These are phyloP conservation scores for Tinamus guttatus DNA, from an alignment of 2,113 vertebrate species.

Conservation along the genomic window DNA sequence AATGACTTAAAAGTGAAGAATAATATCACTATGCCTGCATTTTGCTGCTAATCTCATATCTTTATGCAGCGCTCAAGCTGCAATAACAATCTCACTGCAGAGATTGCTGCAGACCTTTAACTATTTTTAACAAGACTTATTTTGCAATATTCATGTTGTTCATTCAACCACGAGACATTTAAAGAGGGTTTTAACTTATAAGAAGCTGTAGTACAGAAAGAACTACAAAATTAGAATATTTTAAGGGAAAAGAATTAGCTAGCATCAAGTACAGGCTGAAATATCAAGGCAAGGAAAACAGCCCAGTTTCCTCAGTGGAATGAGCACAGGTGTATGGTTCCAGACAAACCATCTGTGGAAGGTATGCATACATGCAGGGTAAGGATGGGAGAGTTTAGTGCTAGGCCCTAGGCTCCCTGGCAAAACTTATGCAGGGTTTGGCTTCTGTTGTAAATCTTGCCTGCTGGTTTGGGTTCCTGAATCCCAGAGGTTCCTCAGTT, in stretches of 20 bases:
- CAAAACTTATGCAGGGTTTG: background rate
- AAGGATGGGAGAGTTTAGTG: background rate
- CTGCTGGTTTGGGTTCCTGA: background rate
- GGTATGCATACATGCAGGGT: background rate
- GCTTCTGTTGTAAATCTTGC: background rate
- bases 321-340: background rate
- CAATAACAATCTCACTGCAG: background rate
- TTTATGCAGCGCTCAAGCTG: background rate
- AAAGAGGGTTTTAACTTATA: background rate
- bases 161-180: background rate
- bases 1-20: slow-evolving; percentile 29
- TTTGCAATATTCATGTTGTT: background rate
- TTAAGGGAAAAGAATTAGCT: background rate
- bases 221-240: background rate
- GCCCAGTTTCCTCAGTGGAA: background rate
- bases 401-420: background rate
- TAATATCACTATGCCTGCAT: background rate
- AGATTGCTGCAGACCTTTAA: background rate
- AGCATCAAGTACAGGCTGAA: background rate
- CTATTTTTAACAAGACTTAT: background rate
- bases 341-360: background rate
- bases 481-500: background rate
- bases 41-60: background rate
- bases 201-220: background rate
- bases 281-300: background rate